phyloP scores from a whole-genome alignment of 2,797 vertebrate species.

The Pogonophryne albipinna region DNA sequence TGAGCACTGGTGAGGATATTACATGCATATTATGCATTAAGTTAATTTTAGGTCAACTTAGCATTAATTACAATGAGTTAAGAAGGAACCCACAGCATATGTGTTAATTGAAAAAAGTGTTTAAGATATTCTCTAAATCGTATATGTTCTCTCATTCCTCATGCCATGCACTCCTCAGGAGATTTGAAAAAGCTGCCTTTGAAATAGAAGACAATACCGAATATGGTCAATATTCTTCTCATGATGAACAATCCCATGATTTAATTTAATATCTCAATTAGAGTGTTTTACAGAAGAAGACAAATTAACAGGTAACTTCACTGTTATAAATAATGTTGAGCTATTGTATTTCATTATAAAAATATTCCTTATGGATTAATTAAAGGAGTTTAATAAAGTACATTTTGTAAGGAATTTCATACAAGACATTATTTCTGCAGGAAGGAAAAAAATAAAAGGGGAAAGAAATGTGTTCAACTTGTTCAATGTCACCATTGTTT shows the following conservation, averaged over 20 bases:
- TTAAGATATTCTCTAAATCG: conserved; percentile 38
- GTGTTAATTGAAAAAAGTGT: conserved; percentile 63
- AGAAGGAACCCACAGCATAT: conserved; percentile 53
- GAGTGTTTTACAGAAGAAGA: conserved; percentile 33
- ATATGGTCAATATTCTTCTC: conserved; percentile 51
- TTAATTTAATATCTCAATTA: conserved; percentile 44
- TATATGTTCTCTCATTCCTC: conserved; percentile 53
- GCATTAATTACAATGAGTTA: conserved; percentile 71
- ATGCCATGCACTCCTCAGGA: conserved; percentile 43
- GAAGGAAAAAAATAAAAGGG: conserved; percentile 32
- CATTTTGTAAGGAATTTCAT: conserved; percentile 34
- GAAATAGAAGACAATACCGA: conserved; percentile 37
- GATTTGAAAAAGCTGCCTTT: conserved; percentile 60
- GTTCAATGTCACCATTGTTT: conserved; percentile 22
- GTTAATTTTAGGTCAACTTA: conserved; percentile 75
- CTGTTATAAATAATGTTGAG: conserved; percentile 25
- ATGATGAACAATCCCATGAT: conserved; percentile 56
- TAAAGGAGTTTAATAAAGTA: conserved; percentile 24
- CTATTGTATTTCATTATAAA: conserved; percentile 36
- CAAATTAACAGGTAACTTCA: not conserved
- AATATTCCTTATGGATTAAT: conserved; percentile 39
- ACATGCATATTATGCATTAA: conserved; percentile 79
- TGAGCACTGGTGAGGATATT: conserved; percentile 67
- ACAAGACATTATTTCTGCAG: conserved; percentile 26
- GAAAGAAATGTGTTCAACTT: conserved; percentile 18